phyloP scores from a whole-genome alignment of 2,888 invertebrate genomes.

The Napeogenes sylphis region DNA sequence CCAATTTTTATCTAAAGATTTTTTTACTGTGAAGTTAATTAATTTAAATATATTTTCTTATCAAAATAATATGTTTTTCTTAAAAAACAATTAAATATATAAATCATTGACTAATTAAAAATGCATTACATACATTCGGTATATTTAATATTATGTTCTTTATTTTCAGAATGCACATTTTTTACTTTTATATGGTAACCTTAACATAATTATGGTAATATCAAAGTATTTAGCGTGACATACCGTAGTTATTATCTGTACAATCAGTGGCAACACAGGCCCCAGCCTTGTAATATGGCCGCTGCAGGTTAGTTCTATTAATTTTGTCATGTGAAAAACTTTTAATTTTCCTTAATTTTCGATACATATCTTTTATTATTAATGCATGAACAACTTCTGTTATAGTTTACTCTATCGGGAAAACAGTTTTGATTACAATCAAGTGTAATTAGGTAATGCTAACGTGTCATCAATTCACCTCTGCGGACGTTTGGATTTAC shows the following conservation, averaged over 20 bases:
- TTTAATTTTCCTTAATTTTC: conserved; percentile 36
- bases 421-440: conserved; percentile 13
- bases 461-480: conserved; percentile 76
- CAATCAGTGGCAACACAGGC: conserved; percentile 64
- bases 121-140: too few species aligned
- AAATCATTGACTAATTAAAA: too few species aligned
- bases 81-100: too few species aligned
- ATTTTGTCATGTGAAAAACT: conserved; percentile 74
- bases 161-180: neutral
- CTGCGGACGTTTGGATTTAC: conserved; percentile 75
- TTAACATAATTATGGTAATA: neutral
- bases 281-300: conserved; percentile 82
- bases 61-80: too few species aligned
- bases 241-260: conserved; percentile 19
- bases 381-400: conserved; percentile 19
- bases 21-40: too few species aligned
- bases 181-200: conserved; percentile 2
- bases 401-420: conserved; percentile 18
- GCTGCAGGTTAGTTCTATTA: conserved; percentile 82
- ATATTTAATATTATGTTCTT: too few species aligned
- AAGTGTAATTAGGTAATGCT: conserved; percentile 50
- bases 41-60: too few species aligned
- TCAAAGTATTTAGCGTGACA: conserved; percentile 13
- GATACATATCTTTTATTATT: conserved; percentile 27
- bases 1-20: too few species aligned